Percentiles rank a stretch among this genome's conserved stretches.
Evolutionary conservation across 2,113 vertebrate species (phyloP).

Genomic region (Syrmaticus mikado): DNA sequence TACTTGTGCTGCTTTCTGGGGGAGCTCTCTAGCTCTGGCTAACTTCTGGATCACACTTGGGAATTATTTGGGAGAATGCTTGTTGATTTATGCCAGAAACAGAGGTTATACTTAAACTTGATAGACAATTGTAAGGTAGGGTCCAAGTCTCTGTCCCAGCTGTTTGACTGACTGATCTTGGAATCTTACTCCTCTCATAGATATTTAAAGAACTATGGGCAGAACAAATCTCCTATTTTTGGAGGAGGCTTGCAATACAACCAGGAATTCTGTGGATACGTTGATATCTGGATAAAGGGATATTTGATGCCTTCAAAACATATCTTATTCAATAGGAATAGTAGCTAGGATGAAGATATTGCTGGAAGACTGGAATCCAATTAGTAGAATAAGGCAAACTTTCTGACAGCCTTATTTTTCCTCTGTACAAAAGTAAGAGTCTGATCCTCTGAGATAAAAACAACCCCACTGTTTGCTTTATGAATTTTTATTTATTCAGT

Average conservation of each 20-base stretch:
- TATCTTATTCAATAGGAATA: not conserved
- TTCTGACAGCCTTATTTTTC: not conserved
- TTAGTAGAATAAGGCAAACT: not conserved
- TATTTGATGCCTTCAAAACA: not conserved
- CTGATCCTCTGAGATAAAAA: not conserved
- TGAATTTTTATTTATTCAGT: not conserved
- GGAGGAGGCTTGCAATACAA: not conserved
- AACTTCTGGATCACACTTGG: not conserved
- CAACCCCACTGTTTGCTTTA: not conserved
- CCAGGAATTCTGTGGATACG: not conserved
- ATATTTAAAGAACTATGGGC: not conserved
- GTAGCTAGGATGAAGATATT: not conserved
- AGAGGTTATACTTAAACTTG: fast-evolving
- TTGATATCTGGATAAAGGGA: not conserved
- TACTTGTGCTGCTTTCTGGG: not conserved
- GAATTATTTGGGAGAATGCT: not conserved
- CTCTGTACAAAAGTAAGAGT: not conserved
- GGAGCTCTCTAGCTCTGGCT: fast-evolving
- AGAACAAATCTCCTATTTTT: not conserved
- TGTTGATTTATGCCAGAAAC: not conserved
- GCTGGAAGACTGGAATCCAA: not conserved
- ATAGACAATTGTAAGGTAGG: not conserved
- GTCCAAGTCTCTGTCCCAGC: not conserved
- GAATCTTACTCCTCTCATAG: not conserved
- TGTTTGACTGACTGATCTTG: not conserved